Conservation (phyloP, 2,113 vertebrate genomes). For the Agapornis roseicollis region DNA sequence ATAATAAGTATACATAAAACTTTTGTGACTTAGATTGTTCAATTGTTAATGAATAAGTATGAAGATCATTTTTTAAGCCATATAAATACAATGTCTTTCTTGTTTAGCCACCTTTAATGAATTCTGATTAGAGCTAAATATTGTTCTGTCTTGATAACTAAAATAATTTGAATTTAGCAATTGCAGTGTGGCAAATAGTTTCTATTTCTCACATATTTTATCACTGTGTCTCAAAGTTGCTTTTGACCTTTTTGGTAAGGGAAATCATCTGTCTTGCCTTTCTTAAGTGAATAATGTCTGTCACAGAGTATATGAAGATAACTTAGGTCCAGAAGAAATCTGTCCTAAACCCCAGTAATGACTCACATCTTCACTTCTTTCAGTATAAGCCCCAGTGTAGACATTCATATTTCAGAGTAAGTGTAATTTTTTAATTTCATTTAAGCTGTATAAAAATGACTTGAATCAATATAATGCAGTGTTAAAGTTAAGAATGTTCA, state of each 20-base stretch:
- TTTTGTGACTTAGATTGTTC: neutral
- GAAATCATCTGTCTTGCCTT: neutral
- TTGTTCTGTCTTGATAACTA: neutral
- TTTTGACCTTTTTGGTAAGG: neutral
- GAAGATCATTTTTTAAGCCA: conserved; percentile 9
- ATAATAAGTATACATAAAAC: conserved; percentile 9
- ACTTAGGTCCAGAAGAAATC: neutral
- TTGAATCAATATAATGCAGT: neutral
- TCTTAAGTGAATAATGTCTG: neutral
- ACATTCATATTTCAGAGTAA: neutral
- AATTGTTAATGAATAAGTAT: conserved; percentile 41
- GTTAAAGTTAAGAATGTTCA: neutral
- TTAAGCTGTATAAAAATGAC: neutral
- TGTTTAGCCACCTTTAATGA: neutral
- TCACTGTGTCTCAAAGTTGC: neutral
- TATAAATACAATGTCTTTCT: neutral
- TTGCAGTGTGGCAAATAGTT: neutral
- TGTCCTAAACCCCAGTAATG: neutral
- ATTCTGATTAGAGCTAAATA: conserved; percentile 27
- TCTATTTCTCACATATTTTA: neutral
- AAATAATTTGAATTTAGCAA: neutral
- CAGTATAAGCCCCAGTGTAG: neutral
- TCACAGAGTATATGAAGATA: neutral
- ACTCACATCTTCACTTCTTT: neutral
- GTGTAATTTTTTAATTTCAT: neutral